Evolutionary conservation across 1,140 invertebrate genomes (phyloP).

Genomic region (Leucophenga varia): DNA sequence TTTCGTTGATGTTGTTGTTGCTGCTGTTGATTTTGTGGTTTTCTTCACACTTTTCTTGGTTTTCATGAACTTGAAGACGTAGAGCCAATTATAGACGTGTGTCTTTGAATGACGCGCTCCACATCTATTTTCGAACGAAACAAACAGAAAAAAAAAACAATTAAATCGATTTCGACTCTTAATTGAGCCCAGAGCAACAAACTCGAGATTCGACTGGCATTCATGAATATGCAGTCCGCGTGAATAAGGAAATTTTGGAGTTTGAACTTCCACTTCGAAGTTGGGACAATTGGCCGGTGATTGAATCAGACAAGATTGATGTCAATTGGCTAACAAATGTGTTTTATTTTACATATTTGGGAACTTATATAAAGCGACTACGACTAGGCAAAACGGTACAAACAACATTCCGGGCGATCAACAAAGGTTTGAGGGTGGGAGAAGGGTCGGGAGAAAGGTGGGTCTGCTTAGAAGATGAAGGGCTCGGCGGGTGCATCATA

Average conservation of each 20-base stretch:
- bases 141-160: constrained; percentile 14
- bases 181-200: constrained; percentile 26
- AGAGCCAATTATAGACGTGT: constrained; percentile 37
- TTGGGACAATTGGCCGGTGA: constrained; percentile 41
- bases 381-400: constrained; percentile 23
- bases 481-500: constrained; percentile 37
- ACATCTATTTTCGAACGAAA: constrained; percentile 15
- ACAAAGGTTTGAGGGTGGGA: constrained; percentile 14
- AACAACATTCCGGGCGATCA: constrained; percentile 30
- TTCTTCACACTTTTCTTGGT: constrained; percentile 48
- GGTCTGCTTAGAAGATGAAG: constrained; percentile 26
- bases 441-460: constrained; percentile 4
- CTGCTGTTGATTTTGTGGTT: constrained; percentile 15
- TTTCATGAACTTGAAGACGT: constrained; percentile 39
- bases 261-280: too few relatives aligned
- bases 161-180: constrained; percentile 29
- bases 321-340: constrained; percentile 20
- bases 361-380: constrained; percentile 22
- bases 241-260: constrained; percentile 14
- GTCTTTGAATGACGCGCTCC: not conserved
- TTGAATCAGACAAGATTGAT: constrained; percentile 22
- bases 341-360: constrained; percentile 38
- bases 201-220: constrained; percentile 3
- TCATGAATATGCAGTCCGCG: constrained; percentile 33
- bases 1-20: too few relatives aligned